Evolutionary conservation across 1,140 invertebrate species (phyloP).

Genomic region (Hycleus cichorii): DNA sequence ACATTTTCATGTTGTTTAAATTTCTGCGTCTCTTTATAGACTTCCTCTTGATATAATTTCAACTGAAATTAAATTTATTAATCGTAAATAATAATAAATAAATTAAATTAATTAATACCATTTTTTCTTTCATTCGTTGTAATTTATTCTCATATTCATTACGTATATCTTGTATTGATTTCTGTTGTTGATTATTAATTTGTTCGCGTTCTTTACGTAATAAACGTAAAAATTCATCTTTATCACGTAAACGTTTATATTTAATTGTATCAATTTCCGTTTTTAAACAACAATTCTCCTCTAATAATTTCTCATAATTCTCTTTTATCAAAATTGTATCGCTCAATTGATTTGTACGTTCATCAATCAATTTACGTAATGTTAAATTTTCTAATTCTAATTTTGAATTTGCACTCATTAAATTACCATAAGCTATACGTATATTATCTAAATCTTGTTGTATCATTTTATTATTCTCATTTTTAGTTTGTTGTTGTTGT

Average conservation of each 20-base stretch:
- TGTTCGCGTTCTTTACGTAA: constrained; percentile 31
- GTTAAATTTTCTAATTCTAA: constrained; percentile 31
- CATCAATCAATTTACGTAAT: constrained; percentile 29
- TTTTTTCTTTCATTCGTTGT: constrained; percentile 60
- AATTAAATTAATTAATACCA: constrained; percentile 47
- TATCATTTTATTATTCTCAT: constrained; percentile 3
- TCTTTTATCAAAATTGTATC: constrained; percentile 30
- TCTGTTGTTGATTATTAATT: constrained; percentile 16
- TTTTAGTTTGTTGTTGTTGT: constrained; percentile 1
- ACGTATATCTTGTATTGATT: constrained; percentile 44
- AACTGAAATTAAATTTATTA: constrained; percentile 27
- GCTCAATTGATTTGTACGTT: constrained; percentile 26
- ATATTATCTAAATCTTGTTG: constrained; percentile 27
- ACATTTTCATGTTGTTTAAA: constrained; percentile 35
- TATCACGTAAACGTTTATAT: constrained; percentile 33
- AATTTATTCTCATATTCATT: constrained; percentile 58
- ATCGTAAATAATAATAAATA: constrained; percentile 16
- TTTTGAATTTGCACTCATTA: constrained; percentile 32
- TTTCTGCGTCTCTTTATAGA: constrained; percentile 36
- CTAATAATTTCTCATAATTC: constrained; percentile 36
- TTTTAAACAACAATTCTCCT: constrained; percentile 36
- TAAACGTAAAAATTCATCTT: constrained; percentile 32
- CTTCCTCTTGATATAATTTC: constrained; percentile 41
- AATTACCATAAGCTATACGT: constrained; percentile 27
- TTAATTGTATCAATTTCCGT: constrained; percentile 37